phyloP scores from a whole-genome alignment of 2,797 vertebrate genomes.

The Rhincodon typus region DNA sequence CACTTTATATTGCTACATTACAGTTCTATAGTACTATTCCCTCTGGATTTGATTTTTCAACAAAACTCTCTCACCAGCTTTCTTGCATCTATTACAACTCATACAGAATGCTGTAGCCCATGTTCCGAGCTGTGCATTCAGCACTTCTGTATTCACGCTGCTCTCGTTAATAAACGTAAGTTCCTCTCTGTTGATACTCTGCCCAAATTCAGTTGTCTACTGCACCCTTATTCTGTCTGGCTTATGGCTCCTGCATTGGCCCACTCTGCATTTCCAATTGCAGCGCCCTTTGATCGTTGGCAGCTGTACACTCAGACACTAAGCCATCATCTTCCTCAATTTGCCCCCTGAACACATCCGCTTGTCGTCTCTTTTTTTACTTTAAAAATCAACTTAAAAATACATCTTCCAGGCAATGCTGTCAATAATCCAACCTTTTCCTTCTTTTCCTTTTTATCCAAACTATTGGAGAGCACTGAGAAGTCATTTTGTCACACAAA shows the following conservation, averaged over 20 bases:
- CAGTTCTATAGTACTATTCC: background rate
- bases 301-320: background rate
- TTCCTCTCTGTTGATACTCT: background rate
- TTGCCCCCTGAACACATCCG: background rate
- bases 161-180: background rate
- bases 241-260: background rate
- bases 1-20: background rate
- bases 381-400: background rate
- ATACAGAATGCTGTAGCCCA: background rate
- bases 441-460: background rate
- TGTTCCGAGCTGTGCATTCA: background rate
- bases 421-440: background rate
- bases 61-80: background rate
- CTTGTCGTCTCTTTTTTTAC: background rate
- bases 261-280: background rate
- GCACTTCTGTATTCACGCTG: background rate
- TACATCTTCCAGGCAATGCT: background rate
- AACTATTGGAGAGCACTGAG: background rate
- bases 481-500: background rate
- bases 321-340: background rate
- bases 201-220: background rate
- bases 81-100: background rate
- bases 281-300: background rate
- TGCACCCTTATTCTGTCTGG: background rate
- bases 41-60: background rate